Evolutionary conservation across 2,113 vertebrate species (phyloP), one percentile per base, ranked within the genome.

Genomic region (Atherinomorus stipes): DNA sequence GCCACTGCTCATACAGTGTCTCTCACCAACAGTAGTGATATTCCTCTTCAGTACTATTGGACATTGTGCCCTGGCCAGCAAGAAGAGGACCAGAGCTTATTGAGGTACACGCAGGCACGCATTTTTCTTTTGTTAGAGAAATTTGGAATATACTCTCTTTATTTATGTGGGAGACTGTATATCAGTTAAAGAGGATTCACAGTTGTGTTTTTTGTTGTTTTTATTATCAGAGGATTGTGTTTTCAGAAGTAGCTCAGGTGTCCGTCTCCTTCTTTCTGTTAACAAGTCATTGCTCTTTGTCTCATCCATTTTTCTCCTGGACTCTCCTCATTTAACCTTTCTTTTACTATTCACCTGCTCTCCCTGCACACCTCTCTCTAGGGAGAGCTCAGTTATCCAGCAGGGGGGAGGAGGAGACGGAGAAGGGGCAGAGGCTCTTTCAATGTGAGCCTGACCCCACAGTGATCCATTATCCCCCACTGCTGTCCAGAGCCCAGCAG

Each of bases 11-110:
- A 91, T 22, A 90, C 74, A 0, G 26, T 97, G 22, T 78, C 85
- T 64, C 94, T 99, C 75, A 67, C 90, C 78, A 98, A 97, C 69
- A 85, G 13, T 21, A 96, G 95, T 21, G 67, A 93, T 8, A 82
- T 94, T 83, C 91, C 93, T 44, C 92, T 96, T 4, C 91, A 83
- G 63, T 98, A 95, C 91, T 91, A 87, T 73, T 99, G 95, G 95
- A 97, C 94, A 37, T 34, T 59, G 37, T 94, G 90, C 88, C 88
- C 88, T 63, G 92, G 84, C 12, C 86, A 91, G 60, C 87, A 93
- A 53, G 93, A 96, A 15, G 94, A 97, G 63, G 89, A 95, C 18
- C 51, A 57, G 51, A 83, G 89, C 59, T 94, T 93, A 34, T 7
- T 84, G 25, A 95, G 93, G 95, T 97, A 66, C 12, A 21, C 19